Evolutionary conservation across 64 coral and sea anemone species (phyloP).

Genomic region (Stichodactyla helianthus): DNA sequence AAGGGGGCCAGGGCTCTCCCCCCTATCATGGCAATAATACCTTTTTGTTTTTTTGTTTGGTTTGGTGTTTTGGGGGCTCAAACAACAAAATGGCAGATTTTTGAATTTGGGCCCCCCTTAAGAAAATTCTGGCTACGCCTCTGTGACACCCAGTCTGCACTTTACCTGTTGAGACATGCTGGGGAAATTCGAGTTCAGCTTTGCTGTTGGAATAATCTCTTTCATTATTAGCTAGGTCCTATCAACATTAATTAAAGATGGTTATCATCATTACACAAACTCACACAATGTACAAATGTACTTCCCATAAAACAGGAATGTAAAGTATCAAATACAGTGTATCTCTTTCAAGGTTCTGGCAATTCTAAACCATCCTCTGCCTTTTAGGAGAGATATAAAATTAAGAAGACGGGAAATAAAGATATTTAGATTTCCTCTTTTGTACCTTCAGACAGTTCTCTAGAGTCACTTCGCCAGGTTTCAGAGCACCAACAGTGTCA

Average conservation of each 20-base stretch:
- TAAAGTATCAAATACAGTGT: not conserved
- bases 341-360: not conserved
- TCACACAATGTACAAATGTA: not conserved
- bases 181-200: conserved; percentile 80
- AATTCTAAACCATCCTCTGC: no score
- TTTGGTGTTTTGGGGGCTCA: no score
- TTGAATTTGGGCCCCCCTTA: no score
- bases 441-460: conserved; percentile 81
- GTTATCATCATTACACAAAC: not conserved
- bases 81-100: no score
- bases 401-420: not conserved
- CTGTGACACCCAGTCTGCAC: no score
- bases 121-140: no score
- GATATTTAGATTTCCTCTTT: not conserved
- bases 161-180: conserved; percentile 94
- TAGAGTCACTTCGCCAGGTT: conserved; percentile 54
- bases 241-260: not conserved
- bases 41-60: no score
- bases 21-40: no score
- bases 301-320: not conserved
- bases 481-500: conserved; percentile 61
- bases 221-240: conserved; percentile 72
- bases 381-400: not conserved
- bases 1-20: no score
- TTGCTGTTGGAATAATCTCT: conserved; percentile 72